These are phyloP conservation scores for Leptoclinus maculatus DNA, from an alignment of 2,797 vertebrate species.

Conservation along the genomic window DNA sequence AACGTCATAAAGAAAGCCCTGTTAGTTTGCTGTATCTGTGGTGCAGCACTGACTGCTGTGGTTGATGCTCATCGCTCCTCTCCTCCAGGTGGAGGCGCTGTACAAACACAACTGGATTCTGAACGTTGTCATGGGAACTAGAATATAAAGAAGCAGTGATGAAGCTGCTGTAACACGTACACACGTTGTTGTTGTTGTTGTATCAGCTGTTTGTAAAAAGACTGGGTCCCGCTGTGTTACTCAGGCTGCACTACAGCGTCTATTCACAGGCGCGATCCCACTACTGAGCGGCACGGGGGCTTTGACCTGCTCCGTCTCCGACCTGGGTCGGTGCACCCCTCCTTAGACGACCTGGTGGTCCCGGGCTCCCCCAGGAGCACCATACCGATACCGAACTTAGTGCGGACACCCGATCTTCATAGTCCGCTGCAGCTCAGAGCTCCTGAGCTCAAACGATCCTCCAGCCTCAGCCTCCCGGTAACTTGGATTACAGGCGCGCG, in stretches of 20 bases:
- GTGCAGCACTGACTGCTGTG: no score
- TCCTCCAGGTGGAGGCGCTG: no score
- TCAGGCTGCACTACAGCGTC: conserved; percentile 49
- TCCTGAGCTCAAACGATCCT: conserved; percentile 5
- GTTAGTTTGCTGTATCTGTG: no score
- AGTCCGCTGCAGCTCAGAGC: not conserved
- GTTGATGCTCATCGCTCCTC: no score
- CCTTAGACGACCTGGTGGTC: conserved; percentile 73
- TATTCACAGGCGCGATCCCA: conserved; percentile 78
- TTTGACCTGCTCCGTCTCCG: conserved; percentile 82
- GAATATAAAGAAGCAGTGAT: no score
- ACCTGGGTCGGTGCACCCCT: conserved; percentile 78
- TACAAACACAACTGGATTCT: no score
- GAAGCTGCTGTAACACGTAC: no score
- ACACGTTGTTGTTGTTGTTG: no score
- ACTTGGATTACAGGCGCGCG: conserved; percentile 12
- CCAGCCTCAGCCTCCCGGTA: conserved; percentile 10
- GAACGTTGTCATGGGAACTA: no score
- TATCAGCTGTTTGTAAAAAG: no score
- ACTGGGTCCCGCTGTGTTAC: no score
- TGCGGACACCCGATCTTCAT: conserved; percentile 61
- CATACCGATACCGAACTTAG: conserved; percentile 76
- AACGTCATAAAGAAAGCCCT: no score
- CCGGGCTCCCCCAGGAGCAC: conserved; percentile 73
- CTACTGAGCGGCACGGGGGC: conserved; percentile 76